Conservation (phyloP, 2,113 vertebrate genomes). For the Microtus oregoni region DNA sequence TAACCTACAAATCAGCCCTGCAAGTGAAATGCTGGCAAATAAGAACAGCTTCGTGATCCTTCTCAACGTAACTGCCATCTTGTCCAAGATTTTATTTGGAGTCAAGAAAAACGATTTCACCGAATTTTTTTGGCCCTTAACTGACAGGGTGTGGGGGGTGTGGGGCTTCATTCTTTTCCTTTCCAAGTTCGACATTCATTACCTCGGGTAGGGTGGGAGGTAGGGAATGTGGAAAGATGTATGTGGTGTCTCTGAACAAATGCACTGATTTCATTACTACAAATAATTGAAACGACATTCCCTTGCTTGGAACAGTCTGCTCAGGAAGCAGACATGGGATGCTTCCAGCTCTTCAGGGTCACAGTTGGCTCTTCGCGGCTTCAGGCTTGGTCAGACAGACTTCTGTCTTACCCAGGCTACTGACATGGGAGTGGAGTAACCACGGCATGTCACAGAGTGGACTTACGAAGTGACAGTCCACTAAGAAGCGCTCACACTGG, state of each 20-base stretch:
- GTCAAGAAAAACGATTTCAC: slow-evolving; percentile 46
- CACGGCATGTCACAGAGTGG: rapidly evolving
- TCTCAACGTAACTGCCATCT: slow-evolving; percentile 27
- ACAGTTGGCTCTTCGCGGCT: background rate
- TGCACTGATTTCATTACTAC: background rate
- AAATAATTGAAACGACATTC: background rate
- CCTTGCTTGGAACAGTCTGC: background rate
- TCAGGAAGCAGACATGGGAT: background rate
- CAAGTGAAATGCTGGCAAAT: slow-evolving; percentile 18
- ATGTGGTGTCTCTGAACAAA: slow-evolving; percentile 62
- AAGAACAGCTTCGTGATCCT: background rate
- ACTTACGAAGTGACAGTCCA: rapidly evolving
- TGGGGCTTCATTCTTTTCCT: background rate
- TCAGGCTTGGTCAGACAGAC: no score
- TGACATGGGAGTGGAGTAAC: no score
- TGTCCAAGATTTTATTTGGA: slow-evolving; percentile 67
- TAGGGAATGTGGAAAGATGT: slow-evolving; percentile 41
- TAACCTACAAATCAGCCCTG: slow-evolving; percentile 68
- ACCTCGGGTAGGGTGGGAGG: background rate
- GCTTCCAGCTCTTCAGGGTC: background rate
- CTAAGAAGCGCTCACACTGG: rapidly evolving
- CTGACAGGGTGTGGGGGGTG: background rate
- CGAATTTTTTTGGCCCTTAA: slow-evolving; percentile 60
- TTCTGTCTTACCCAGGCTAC: background rate
- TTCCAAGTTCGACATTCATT: slow-evolving; percentile 62